Base-by-base conservation (phyloP, 2,888 invertebrate genomes). In the Priocnemis perturbator region DNA sequence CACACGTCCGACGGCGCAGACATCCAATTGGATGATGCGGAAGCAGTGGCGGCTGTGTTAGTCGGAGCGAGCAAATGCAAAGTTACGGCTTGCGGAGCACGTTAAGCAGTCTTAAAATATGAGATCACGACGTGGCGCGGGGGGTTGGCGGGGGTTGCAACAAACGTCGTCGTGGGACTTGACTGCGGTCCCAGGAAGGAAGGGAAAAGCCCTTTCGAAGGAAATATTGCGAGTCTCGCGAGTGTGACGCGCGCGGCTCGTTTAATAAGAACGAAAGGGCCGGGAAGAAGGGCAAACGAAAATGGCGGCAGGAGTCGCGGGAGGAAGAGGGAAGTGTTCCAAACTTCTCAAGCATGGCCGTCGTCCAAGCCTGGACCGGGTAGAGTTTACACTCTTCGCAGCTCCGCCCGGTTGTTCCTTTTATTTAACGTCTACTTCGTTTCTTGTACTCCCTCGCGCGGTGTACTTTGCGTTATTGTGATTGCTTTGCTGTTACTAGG, bases 251-350 rank as follows among this genome's bases (percentile, higher is more conserved):
- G 74, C 78, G 79, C 81, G 81, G 85, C 26, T 84, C 83, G 84
- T 82, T 83, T 76, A 84, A 85, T 84, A 83, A 81, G 77, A 85
- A 84, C 85, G 84, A 85, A 82, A 83, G 82, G 81, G 81, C 79
- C 84, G 84, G 85, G 85, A 81, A 85, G 85, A 85, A 85, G 76
- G 81, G 77, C 83, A 80, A 67, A 64, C 66, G 61, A 74, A 23
- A 37, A 60, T 17, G 45, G 21, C 20, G 23, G 21, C 37, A 37
- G 7, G 37, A 11, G 37, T 11, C 37, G 37, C 37, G 37, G 37
- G 4, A 37, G 37, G 11, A 11, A 11, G 37, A 11, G 7, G 37
- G 26, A 26, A 11, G 37, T 37, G 37, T 9, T 37, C 11, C 4
- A 37, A 37, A 37, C 37, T 37, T 37, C 37, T 37, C 37, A 9